Evolutionary conservation across 2,888 invertebrate genomes (phyloP).

Genomic region (Andrena bucephala): DNA sequence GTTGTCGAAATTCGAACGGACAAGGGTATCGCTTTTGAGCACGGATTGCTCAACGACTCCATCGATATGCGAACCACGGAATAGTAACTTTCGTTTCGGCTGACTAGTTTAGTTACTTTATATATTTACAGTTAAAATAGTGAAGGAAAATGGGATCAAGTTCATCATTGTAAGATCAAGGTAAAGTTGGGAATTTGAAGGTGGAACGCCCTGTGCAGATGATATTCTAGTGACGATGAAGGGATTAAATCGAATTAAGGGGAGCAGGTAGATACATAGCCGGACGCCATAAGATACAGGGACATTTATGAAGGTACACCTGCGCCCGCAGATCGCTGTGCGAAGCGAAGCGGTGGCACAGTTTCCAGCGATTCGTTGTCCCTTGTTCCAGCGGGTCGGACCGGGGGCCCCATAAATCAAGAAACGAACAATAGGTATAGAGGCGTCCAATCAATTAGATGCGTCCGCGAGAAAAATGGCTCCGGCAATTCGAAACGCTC

Average conservation of each 20-base stretch:
- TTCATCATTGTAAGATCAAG: too few species aligned
- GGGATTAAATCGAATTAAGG: constrained; percentile 31
- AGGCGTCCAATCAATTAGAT: constrained; percentile 71
- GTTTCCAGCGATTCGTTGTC: constrained; percentile 56
- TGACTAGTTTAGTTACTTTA: background rate
- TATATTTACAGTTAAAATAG: background rate
- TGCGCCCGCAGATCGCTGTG: background rate
- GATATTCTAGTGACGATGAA: background rate
- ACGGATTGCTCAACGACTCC: constrained; percentile 13
- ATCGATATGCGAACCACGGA: constrained; percentile 29
- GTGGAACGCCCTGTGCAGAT: background rate
- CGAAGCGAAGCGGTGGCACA: constrained; percentile 29
- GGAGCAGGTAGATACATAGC: background rate
- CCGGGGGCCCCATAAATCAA: constrained; percentile 69
- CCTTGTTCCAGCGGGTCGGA: constrained; percentile 52
- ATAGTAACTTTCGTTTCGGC: background rate
- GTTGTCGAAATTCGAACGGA: constrained; percentile 34
- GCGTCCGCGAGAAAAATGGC: constrained; percentile 69
- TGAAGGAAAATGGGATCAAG: too few species aligned
- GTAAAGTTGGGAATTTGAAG: background rate
- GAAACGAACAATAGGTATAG: constrained; percentile 66
- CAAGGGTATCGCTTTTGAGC: constrained; percentile 37
- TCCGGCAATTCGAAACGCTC: constrained; percentile 59
- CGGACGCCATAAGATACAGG: constrained; percentile 21
- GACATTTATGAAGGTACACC: constrained; percentile 28